Percentiles rank a stretch among this genome's conserved stretches.
Evolutionary conservation across 2,113 vertebrate species (phyloP).

Genomic region (Macrotis lagotis): DNA sequence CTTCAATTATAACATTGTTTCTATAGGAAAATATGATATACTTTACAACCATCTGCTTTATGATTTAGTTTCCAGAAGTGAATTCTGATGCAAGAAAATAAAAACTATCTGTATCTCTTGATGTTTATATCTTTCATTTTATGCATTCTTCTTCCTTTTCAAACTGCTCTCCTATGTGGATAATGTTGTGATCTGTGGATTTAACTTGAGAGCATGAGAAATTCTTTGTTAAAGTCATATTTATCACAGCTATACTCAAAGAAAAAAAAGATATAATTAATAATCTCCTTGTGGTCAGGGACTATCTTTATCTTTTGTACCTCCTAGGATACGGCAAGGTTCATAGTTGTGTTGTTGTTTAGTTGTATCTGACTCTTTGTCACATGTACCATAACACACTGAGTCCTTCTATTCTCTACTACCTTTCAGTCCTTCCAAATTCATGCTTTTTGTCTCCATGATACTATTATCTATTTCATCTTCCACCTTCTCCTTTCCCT

Average conservation of each 20-base stretch:
- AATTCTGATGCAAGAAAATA: not conserved
- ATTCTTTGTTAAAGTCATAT: not conserved
- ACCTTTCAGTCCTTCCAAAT: not conserved
- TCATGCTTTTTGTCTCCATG: not conserved
- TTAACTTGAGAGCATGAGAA: not conserved
- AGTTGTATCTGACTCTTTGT: not conserved
- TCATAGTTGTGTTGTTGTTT: not conserved
- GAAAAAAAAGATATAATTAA: not conserved
- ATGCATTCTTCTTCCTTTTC: not conserved
- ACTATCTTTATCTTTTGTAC: not conserved
- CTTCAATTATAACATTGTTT: slow-evolving; percentile 58
- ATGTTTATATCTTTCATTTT: not conserved
- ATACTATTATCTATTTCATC: not conserved
- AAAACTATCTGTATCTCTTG: not conserved
- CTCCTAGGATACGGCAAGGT: not conserved
- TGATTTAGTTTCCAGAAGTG: slow-evolving; percentile 53
- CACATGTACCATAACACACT: not conserved
- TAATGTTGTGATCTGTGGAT: not conserved
- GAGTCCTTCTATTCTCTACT: not conserved
- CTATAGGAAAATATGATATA: slow-evolving; percentile 64
- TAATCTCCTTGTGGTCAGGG: not conserved
- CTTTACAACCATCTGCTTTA: slow-evolving; percentile 72
- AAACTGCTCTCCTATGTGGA: not conserved
- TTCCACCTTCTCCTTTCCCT: not conserved
- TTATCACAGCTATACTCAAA: not conserved